These are phyloP conservation scores for Chymomyza costata DNA, from an alignment of 1,140 invertebrate species.

Conservation along the genomic window DNA sequence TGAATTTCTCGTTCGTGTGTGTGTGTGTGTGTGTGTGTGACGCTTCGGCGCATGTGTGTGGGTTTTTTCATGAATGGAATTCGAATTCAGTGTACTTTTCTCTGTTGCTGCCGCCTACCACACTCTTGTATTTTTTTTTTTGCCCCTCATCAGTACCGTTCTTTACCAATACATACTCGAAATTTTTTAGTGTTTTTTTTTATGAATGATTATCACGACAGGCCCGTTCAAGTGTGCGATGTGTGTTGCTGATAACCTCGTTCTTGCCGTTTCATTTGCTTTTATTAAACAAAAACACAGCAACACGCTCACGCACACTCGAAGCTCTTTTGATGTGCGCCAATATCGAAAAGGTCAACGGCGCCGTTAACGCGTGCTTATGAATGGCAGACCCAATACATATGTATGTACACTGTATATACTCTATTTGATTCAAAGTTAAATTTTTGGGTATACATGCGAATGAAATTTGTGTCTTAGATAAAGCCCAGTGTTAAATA, in stretches of 20 bases:
- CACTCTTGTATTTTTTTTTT: not conserved
- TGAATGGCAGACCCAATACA: too few relatives aligned
- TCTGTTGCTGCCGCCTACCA: slow-evolving; percentile 47
- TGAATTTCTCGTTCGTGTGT: slow-evolving; percentile 47
- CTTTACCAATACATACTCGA: slow-evolving; percentile 11
- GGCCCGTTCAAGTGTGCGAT: slow-evolving; percentile 36
- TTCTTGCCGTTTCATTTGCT: slow-evolving; percentile 12
- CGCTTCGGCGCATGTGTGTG: slow-evolving; percentile 66
- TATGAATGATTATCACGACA: slow-evolving; percentile 64
- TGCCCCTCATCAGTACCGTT: slow-evolving; percentile 13
- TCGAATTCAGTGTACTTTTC: slow-evolving; percentile 71
- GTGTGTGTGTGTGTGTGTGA: slow-evolving; percentile 28
- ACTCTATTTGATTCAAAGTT: too few relatives aligned
- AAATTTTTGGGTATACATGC: too few relatives aligned
- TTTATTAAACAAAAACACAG: not conserved
- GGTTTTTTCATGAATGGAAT: slow-evolving; percentile 74
- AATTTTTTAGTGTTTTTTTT: slow-evolving; percentile 35
- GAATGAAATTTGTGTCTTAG: too few relatives aligned
- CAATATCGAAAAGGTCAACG: slow-evolving; percentile 37
- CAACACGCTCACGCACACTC: not conserved
- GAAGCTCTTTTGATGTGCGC: too few relatives aligned
- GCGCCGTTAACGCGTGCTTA: too few relatives aligned
- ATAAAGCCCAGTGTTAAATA: too few relatives aligned
- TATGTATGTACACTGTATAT: too few relatives aligned
- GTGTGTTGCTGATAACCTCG: slow-evolving; percentile 33